A percentile compares a stretch with the other conserved stretches of the same genome.
Conservation (phyloP, 1,140 invertebrate species). For the Anoplophora glabripennis region DNA sequence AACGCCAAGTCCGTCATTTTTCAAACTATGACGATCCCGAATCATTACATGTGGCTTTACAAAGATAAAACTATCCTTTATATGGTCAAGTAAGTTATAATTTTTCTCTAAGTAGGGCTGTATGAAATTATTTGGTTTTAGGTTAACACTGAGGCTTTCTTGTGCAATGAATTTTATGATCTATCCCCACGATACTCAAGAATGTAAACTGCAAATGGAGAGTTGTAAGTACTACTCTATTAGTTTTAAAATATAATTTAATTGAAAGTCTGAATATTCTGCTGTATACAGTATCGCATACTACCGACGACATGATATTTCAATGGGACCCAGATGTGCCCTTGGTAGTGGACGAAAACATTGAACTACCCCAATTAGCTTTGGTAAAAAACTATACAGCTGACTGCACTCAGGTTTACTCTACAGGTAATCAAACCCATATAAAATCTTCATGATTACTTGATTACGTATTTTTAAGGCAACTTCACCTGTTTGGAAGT, state of each 20-base stretch:
- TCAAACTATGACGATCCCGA: constrained; percentile 90
- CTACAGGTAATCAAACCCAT: constrained; percentile 61
- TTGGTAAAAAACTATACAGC: constrained; percentile 80
- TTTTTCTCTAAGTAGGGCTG: neutral
- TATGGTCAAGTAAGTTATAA: constrained; percentile 72
- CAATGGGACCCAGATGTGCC: constrained; percentile 86
- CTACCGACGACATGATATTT: constrained; percentile 86
- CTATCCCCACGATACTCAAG: constrained; percentile 88
- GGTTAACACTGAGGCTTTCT: constrained; percentile 75
- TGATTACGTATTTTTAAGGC: constrained; percentile 54
- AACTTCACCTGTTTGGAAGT: constrained; percentile 88
- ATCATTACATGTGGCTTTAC: constrained; percentile 86
- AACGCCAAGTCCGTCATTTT: constrained; percentile 90
- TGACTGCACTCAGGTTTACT: constrained; percentile 85
- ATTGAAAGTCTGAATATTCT: too few species aligned
- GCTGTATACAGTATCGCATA: constrained; percentile 75
- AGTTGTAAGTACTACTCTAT: constrained; percentile 79
- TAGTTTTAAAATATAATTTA: too few species aligned
- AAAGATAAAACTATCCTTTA: constrained; percentile 85
- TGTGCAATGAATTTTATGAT: constrained; percentile 91
- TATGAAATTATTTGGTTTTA: constrained; percentile 44
- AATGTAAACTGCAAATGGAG: constrained; percentile 89
- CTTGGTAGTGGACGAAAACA: constrained; percentile 85
- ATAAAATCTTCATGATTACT: neutral
- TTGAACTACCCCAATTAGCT: constrained; percentile 81